phyloP scores from a whole-genome alignment of 2,797 vertebrate species.

The Ciconia nigra region DNA sequence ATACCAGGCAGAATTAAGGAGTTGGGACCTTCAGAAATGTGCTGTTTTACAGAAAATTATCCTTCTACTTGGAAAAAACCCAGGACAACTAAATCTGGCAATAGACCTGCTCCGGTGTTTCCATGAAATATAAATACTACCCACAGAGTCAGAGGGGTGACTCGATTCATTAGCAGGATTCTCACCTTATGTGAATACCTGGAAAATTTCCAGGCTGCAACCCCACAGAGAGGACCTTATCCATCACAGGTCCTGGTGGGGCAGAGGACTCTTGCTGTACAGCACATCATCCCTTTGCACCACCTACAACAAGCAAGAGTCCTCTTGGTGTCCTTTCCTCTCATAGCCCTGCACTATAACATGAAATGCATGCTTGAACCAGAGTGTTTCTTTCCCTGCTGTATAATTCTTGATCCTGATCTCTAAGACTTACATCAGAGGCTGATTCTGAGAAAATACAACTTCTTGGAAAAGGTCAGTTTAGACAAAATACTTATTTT shows the following conservation, averaged over 20 bases:
- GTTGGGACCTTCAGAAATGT: not conserved
- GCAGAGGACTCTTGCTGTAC: not conserved
- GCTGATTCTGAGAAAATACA: not conserved
- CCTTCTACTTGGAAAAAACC: not conserved
- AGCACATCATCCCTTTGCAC: not conserved
- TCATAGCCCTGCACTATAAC: not conserved
- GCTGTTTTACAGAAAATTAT: not conserved
- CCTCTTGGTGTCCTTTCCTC: not conserved
- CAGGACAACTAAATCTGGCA: not conserved
- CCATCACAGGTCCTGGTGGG: not conserved
- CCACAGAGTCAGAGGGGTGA: not conserved
- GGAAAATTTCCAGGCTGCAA: not conserved
- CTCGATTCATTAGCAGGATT: not conserved
- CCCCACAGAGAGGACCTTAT: not conserved
- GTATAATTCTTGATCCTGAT: not conserved
- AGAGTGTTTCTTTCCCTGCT: not conserved
- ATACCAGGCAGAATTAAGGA: not conserved
- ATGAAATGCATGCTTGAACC: not conserved
- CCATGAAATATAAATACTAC: not conserved
- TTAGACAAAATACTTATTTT: not conserved
- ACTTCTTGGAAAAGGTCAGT: not conserved
- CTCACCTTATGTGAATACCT: not conserved
- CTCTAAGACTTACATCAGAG: not conserved
- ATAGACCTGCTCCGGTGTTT: not conserved
- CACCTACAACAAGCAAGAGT: not conserved